These are phyloP conservation scores for Linyphia triangularis DNA, from an alignment of 2,888 invertebrate genomes.

Conservation along the genomic window DNA sequence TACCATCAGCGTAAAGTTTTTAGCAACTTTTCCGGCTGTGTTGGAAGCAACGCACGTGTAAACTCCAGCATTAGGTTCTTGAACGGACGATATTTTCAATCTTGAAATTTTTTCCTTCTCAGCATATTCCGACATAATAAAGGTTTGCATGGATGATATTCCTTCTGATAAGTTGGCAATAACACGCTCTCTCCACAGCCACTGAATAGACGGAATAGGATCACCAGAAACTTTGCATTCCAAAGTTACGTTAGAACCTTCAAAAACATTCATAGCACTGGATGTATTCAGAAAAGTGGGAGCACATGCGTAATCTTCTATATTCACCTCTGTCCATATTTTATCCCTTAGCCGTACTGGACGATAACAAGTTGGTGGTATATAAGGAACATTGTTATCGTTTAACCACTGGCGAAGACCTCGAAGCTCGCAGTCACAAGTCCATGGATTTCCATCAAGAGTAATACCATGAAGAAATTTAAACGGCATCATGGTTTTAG, in stretches of 20 bases:
- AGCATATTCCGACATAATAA: conserved; percentile 63
- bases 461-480: conserved; percentile 72
- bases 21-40: conserved; percentile 70
- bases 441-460: conserved; percentile 75
- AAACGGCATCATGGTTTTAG: conserved; percentile 73
- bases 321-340: conserved; percentile 72
- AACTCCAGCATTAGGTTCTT: conserved; percentile 74
- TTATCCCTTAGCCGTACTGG: conserved; percentile 68
- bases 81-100: conserved; percentile 73
- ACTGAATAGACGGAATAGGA: conserved; percentile 75
- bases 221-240: conserved; percentile 75
- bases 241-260: conserved; percentile 74
- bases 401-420: conserved; percentile 74
- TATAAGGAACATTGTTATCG: conserved; percentile 75
- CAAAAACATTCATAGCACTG: conserved; percentile 75
- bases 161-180: conserved; percentile 74
- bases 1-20: conserved; percentile 74
- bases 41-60: conserved; percentile 74
- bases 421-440: conserved; percentile 75
- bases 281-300: conserved; percentile 75
- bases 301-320: conserved; percentile 74
- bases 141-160: conserved; percentile 74
- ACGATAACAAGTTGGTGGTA: conserved; percentile 72
- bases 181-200: conserved; percentile 74
- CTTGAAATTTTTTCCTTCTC: conserved; percentile 71